Evolutionary conservation across 2,113 vertebrate genomes (phyloP), one percentile per base, ranked within the genome.

Genomic region (Psilopogon haemacephalus): DNA sequence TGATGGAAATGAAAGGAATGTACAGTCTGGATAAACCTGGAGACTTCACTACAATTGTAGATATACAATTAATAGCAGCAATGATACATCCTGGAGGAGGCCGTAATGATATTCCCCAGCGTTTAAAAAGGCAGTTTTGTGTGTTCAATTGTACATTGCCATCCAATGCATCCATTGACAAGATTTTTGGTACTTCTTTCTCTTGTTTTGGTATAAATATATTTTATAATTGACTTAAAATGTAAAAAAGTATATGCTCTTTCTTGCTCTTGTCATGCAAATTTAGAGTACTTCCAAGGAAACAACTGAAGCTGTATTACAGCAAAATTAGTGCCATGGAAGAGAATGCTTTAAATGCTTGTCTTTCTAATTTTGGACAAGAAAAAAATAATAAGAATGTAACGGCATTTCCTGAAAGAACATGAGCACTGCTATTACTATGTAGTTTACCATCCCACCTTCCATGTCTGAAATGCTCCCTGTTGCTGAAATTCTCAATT

Each of bases 1-100:
- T 98, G 98, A 98, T 98, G 97, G 98, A 98, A 83, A 98, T 98
- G 98, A 96, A 96, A 93, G 98, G 98, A 38, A 98, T 98, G 97
- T 98, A 98, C 44, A 98, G 97, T 79, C 65, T 98, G 93, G 98
- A 98, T 88, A 98, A 98, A 79, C 98, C 98, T 44, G 98, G 98
- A 91, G 97, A 98, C 74, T 98, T 98, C 94, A 97, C 97, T 42
- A 97, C 97, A 10, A 97, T 98, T 65, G 97, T 97, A 15, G 98
- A 98, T 26, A 94, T 98, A 21, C 98, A 98, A 50, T 64, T 98
- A 70, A 97, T 98, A 79, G 98, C 97, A 15, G 98, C 98, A 18
- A 98, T 98, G 98, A 98, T 98, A 50, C 98, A 98, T 55, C 98
- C 98, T 7, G 98, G 98, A 83, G 98, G 98, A 38, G 98, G 98